These are phyloP conservation scores for Eolophus roseicapilla DNA, from an alignment of 2,113 vertebrate species.

Conservation along the genomic window DNA sequence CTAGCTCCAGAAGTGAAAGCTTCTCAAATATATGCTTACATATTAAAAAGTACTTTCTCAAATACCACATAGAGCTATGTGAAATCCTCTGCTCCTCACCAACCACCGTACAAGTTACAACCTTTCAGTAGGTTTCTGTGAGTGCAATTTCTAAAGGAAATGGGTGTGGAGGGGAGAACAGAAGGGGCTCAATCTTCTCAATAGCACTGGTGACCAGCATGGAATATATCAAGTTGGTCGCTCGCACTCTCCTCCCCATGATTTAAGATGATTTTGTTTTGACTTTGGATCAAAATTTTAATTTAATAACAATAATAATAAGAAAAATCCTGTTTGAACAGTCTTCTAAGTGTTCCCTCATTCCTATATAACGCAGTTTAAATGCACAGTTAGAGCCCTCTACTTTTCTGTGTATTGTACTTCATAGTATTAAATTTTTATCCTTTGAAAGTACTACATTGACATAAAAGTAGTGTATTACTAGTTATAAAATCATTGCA, in stretches of 20 bases:
- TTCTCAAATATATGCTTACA: not conserved
- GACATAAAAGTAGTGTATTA: not conserved
- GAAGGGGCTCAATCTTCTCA: not conserved
- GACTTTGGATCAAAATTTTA: not conserved
- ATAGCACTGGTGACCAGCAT: not conserved
- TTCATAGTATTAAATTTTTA: not conserved
- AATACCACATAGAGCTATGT: fast-evolving
- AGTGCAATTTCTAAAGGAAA: not conserved
- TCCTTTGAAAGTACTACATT: not conserved
- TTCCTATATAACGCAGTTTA: not conserved
- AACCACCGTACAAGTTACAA: not conserved
- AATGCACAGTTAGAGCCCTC: not conserved
- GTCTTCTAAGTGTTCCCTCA: not conserved
- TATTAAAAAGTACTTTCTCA: not conserved
- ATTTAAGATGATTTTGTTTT: not conserved
- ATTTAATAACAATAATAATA: not conserved
- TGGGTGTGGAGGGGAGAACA: not conserved
- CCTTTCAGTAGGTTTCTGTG: not conserved
- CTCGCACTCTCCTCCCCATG: fast-evolving
- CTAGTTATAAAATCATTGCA: conserved; percentile 18
- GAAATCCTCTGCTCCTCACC: not conserved
- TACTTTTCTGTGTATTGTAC: not conserved
- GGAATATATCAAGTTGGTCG: fast-evolving
- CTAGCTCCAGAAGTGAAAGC: not conserved
- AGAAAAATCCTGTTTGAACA: not conserved